Base-by-base conservation (phyloP, 2,797 vertebrate species). In the Pseudotriccus pelzelni region DNA sequence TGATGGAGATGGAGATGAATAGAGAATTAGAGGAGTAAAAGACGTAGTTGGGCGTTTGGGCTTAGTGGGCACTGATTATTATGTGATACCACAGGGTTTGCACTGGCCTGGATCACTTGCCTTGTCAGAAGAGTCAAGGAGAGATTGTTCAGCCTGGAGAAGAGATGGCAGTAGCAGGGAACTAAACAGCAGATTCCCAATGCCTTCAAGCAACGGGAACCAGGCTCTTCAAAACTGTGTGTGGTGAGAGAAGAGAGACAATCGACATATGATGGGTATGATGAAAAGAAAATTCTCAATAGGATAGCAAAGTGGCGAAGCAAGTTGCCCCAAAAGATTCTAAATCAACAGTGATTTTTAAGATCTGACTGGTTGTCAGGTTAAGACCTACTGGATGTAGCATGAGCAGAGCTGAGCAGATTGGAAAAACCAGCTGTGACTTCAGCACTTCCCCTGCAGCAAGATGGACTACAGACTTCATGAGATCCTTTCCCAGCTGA, bases 231-330 rank as follows among this genome's bases (percentile, higher is more conserved):
- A 52, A 2, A 44, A 13, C 2, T 1, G 0, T 41, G 4, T 47
- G 28, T 28, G 12, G 5, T 25, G 28, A 81, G 20, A 64, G 18
- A 12, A 36, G 27, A 68, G 8, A 76, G 9, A 15, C 3, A 10
- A 34, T 1, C 1, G 13, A 20, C 0, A 0, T 9, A 7, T 14
- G 6, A 1, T 66, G 21, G 1, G 3, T 84, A 21, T 0, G 0
- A 41, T 37, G 14, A 62, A 76, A 55, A 66, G 8, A 63, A 87
- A 41, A 55, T 52, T 59, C 4, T 18, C 18, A 10, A 8, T 4
- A 64, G 5, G 3, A 60, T 10, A 46, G 24, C 14, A 56, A 78
- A 84, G 43, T 1, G 1, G 11, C 34, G 21, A 20, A 83, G 8
- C 1, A 2, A 22, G 14, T 50, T 67, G 3, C 8, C 53, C 10